These are phyloP conservation scores for Thermophis baileyi DNA, from an alignment of 2,113 vertebrate species.

Conservation along the genomic window DNA sequence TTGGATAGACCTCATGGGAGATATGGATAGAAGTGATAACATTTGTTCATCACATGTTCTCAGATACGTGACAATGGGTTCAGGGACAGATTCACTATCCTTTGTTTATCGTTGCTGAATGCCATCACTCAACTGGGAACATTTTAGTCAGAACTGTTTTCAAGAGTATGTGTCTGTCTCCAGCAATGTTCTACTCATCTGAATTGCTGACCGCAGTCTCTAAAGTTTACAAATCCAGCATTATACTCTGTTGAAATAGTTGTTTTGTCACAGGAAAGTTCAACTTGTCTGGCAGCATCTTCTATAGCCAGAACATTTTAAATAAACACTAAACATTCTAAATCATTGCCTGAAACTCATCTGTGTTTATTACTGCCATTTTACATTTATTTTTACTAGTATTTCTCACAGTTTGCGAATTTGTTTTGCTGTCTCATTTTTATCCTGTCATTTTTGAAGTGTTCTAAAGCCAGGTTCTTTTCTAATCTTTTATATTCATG, in stretches of 20 bases:
- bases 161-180: background rate
- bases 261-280: background rate
- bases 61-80: background rate
- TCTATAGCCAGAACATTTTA: background rate
- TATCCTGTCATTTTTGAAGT: background rate
- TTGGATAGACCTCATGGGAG: background rate
- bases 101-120: background rate
- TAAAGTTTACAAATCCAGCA: background rate
- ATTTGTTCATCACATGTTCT: background rate
- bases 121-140: background rate
- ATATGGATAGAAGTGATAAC: background rate
- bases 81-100: background rate
- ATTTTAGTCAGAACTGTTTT: background rate
- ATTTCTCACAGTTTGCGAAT: background rate
- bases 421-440: background rate
- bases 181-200: background rate
- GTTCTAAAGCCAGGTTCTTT: background rate
- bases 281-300: background rate
- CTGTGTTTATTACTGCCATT: background rate
- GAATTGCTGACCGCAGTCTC: background rate
- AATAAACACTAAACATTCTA: background rate
- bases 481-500: background rate
- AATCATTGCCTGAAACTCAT: background rate
- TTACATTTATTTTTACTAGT: background rate
- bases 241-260: constrained; percentile 2